Evolutionary conservation across 1,140 invertebrate genomes (phyloP), one percentile per base, ranked within the genome.

Genomic region (Bombus pyrosoma): DNA sequence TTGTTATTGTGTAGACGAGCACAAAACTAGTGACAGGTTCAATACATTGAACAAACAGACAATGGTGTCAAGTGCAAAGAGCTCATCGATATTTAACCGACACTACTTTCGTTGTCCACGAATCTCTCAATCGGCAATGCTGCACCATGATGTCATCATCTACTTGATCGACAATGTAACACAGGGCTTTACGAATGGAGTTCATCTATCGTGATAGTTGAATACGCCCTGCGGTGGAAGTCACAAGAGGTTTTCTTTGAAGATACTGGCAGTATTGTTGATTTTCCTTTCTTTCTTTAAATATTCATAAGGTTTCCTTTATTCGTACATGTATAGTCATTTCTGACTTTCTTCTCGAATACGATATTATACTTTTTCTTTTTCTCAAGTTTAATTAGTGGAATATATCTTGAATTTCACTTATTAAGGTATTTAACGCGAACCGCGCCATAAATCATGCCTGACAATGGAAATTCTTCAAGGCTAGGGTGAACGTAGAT

Each of bases 81-180:
- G 37, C 15, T 88, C 64, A 73, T 74, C 75, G 71, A 75, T 81
- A 68, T 86, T 80, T 71, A 62, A 86, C 71, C 76, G 76, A 83
- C 69, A 68, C 81, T 77, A 77, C n/a, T 74, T 77, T 84, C 81
- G 85, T 90, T 69, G 53, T 78, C 85, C 85, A 81, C 76, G 47
- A 71, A 69, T 85, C 83, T 85, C 71, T 87, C 73, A 86, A 88
- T 88, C 86, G 89, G 73, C 83, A 81, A 90, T 84, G 84, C 64
- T 68, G 81, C 80, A 80, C 77, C 89, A 90, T 90, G 89, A 74
- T 85, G 83, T 80, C 76, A 78, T 83, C 74, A 62, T 82, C 53
- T 43, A 53, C 43, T 82, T 66, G 76, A 64, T 82, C 53, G 75
- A 57, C 68, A 57, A 62, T 41, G 22, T 41, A 59, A 85, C 59